phyloP scores from a whole-genome alignment of 2,113 vertebrate genomes.

The Chionomys nivalis region DNA sequence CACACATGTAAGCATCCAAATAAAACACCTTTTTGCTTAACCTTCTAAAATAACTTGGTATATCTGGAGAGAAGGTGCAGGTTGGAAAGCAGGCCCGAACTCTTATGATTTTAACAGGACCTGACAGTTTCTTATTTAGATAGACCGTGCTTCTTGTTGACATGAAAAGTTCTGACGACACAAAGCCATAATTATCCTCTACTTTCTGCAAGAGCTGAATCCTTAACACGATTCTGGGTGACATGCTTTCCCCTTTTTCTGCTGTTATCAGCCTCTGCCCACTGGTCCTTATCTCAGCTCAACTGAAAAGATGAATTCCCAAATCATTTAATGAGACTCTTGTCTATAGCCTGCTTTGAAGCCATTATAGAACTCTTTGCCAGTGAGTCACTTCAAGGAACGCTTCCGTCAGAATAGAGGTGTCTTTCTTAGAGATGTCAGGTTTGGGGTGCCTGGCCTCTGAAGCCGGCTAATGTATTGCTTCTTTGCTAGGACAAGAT shows the following conservation, averaged over 20 bases:
- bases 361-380: constrained; percentile 67
- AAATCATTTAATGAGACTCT: constrained; percentile 86
- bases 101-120: constrained; percentile 78
- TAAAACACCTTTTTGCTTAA: neutral
- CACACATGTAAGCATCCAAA: neutral
- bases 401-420: constrained; percentile 82
- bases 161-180: constrained; percentile 85
- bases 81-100: constrained; percentile 37
- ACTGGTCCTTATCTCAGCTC: constrained; percentile 84
- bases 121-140: constrained; percentile 85
- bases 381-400: constrained; percentile 83
- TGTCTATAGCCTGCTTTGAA: constrained; percentile 79
- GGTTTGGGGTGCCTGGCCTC: constrained; percentile 82
- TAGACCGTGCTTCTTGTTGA: constrained; percentile 84
- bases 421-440: constrained; percentile 88
- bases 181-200: constrained; percentile 88
- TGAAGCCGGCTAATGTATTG: constrained; percentile 84
- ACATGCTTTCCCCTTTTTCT: constrained; percentile 83
- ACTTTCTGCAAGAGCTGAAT: constrained; percentile 77
- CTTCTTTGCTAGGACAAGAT: constrained; percentile 82
- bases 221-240: constrained; percentile 83
- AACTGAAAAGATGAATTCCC: constrained; percentile 86
- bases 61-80: neutral
- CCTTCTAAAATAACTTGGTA: constrained; percentile 22
- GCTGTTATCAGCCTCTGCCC: constrained; percentile 82